Percentiles rank a stretch among this genome's conserved stretches.
Evolutionary conservation across 2,797 vertebrate genomes (phyloP).

Genomic region (Cynopterus sphinx): DNA sequence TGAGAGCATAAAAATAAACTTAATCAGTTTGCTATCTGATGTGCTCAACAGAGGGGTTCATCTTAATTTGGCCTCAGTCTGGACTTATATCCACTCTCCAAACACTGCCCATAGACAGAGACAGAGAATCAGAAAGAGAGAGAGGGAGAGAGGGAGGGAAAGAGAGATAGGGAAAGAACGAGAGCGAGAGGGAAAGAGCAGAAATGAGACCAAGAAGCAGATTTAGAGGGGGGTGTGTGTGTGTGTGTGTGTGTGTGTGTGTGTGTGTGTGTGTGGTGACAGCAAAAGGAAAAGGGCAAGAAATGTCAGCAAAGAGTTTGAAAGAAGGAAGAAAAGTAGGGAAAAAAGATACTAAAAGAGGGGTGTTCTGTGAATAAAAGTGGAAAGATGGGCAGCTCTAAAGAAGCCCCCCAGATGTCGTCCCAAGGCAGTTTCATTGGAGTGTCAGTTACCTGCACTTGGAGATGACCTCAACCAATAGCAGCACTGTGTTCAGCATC

Average conservation of each 20-base stretch:
- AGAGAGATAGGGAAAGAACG: neutral
- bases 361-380: neutral
- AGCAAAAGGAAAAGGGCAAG: neutral
- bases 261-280: neutral
- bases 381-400: neutral
- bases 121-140: neutral
- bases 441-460: neutral
- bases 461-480: neutral
- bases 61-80: neutral
- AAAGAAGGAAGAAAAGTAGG: neutral
- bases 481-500: neutral
- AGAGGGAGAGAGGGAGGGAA: neutral
- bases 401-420: neutral
- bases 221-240: neutral
- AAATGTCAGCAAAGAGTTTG: neutral
- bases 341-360: neutral
- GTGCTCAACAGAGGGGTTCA: neutral
- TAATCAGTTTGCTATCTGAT: neutral
- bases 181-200: neutral
- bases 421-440: neutral
- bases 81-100: neutral
- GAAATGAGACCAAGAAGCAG: neutral
- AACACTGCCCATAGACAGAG: neutral
- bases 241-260: neutral
- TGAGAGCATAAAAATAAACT: neutral